Conservation (phyloP, 2,113 vertebrate genomes). For the Gallinago jamesoni region DNA sequence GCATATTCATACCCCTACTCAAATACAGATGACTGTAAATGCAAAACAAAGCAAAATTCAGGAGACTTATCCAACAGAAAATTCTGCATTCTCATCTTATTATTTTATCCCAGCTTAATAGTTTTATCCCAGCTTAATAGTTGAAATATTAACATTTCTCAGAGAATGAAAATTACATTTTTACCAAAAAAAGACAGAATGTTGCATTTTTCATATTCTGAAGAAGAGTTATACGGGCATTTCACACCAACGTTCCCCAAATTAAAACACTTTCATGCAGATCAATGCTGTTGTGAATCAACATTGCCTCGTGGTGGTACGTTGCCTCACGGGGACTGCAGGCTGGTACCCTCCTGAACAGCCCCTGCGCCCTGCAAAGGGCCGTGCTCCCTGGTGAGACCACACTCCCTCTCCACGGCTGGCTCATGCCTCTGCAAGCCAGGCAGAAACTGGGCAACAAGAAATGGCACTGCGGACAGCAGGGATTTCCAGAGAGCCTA, state of each 20-base stretch:
- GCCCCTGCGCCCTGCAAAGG: background rate
- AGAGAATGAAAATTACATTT: background rate
- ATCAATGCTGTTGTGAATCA: background rate
- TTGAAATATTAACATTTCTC: background rate
- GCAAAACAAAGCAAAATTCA: background rate
- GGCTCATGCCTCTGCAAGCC: background rate
- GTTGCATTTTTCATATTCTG: background rate
- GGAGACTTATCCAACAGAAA: background rate
- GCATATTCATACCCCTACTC: background rate
- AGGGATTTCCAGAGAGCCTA: background rate
- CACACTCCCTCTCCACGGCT: fast-evolving
- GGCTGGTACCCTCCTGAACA: background rate
- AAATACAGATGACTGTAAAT: background rate
- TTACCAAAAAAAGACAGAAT: background rate
- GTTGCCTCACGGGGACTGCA: background rate
- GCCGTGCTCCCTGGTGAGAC: background rate
- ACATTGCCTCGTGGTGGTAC: background rate
- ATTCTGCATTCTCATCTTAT: background rate
- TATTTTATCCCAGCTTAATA: background rate
- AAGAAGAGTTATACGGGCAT: background rate
- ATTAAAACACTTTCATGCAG: background rate
- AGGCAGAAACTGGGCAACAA: background rate
- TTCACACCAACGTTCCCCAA: background rate
- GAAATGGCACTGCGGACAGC: background rate
- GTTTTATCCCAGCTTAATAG: background rate